Conservation (phyloP, 2,888 invertebrate genomes). For the Parnassius glacialis region DNA sequence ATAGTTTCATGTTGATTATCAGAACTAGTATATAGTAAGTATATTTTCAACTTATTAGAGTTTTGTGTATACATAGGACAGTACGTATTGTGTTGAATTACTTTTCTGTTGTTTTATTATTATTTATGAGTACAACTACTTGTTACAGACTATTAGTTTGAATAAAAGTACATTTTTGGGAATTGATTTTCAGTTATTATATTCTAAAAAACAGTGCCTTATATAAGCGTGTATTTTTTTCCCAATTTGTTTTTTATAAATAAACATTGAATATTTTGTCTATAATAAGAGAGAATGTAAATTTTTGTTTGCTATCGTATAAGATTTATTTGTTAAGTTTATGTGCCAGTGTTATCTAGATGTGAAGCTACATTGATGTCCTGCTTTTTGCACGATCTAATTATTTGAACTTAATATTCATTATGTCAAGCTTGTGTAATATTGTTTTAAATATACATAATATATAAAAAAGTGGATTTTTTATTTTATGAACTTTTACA, state of each 20-base stretch:
- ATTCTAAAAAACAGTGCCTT: conserved; percentile 24
- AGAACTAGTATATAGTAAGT: not conserved
- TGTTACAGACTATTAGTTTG: conserved; percentile 9
- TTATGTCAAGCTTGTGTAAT: conserved; percentile 60
- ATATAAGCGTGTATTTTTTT: conserved; percentile 26
- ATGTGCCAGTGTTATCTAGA: conserved; percentile 40
- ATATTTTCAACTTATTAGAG: not conserved
- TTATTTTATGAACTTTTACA: conserved; percentile 5
- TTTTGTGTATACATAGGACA: no score
- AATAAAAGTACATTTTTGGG: conserved; percentile 6
- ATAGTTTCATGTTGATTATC: not conserved
- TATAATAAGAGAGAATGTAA: conserved; percentile 27
- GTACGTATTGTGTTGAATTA: no score
- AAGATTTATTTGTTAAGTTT: conserved; percentile 45
- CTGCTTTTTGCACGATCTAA: conserved; percentile 65
- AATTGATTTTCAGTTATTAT: conserved; percentile 7
- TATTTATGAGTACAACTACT: conserved; percentile 16
- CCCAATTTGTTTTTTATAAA: conserved; percentile 31
- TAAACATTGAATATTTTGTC: not conserved
- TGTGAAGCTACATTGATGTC: conserved; percentile 46
- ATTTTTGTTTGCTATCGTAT: conserved; percentile 26
- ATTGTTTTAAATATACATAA: conserved; percentile 48
- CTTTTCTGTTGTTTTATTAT: not conserved
- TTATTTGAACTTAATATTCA: conserved; percentile 50
- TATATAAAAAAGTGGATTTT: conserved; percentile 35